A percentile compares a stretch with the other conserved stretches of the same genome.
These are phyloP conservation scores for Argya squamiceps DNA, from an alignment of 2,797 vertebrate species.

Conservation along the genomic window DNA sequence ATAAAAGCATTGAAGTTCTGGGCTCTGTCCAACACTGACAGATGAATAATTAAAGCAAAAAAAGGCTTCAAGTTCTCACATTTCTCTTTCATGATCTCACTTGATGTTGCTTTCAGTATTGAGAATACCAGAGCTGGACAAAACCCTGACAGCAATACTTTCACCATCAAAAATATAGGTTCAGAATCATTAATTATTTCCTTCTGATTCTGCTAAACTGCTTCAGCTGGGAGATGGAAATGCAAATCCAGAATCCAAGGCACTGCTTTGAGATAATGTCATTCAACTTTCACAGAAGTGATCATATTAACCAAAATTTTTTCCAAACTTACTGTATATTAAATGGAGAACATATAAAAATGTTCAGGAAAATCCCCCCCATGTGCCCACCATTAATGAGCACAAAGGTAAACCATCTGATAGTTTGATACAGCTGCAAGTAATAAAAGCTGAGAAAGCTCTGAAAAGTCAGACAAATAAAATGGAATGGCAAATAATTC, in stretches of 20 bases:
- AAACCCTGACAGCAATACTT: background rate
- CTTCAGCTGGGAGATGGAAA: background rate
- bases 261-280: background rate
- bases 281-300: background rate
- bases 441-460: background rate
- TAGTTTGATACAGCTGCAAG: background rate
- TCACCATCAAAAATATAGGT: background rate
- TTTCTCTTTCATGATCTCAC: conserved; percentile 4
- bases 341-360: background rate
- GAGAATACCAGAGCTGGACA: background rate
- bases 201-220: background rate
- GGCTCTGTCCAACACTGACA: background rate
- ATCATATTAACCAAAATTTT: background rate
- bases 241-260: background rate
- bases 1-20: background rate
- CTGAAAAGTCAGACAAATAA: background rate
- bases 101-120: background rate
- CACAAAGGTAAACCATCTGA: background rate
- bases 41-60: conserved; percentile 37
- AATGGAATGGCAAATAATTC: background rate
- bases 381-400: background rate
- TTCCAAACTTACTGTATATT: background rate
- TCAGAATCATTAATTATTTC: background rate
- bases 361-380: background rate
- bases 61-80: conserved; percentile 1